These are phyloP conservation scores for Coelinius sp. DNA, from an alignment of 2,888 invertebrate genomes.

Conservation along the genomic window DNA sequence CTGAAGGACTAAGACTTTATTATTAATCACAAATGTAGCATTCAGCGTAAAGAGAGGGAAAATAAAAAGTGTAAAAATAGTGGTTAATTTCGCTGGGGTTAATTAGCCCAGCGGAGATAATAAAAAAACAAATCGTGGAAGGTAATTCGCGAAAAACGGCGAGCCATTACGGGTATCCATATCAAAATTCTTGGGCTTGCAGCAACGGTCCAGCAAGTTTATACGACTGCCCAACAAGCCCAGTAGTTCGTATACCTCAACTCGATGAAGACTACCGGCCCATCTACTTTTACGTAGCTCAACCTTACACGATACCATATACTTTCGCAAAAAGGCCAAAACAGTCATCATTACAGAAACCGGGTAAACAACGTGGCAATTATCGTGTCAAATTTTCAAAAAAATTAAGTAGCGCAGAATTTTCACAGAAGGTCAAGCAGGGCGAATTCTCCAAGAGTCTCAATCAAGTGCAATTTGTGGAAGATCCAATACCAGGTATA, in stretches of 20 bases:
- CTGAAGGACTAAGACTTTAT: not conserved
- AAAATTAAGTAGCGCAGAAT: slow-evolving; percentile 62
- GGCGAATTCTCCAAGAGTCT: slow-evolving; percentile 66
- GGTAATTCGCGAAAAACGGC: slow-evolving; percentile 66
- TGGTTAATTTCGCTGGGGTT: slow-evolving; percentile 40
- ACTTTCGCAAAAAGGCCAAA: slow-evolving; percentile 63
- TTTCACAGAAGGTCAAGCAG: slow-evolving; percentile 66
- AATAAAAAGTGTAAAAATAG: not conserved
- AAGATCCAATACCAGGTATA: slow-evolving; percentile 61
- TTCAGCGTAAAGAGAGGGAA: not conserved
- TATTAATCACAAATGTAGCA: not conserved
- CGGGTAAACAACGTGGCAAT: slow-evolving; percentile 57
- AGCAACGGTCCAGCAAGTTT: slow-evolving; percentile 65
- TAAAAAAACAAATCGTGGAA: slow-evolving; percentile 60
- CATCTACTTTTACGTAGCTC: slow-evolving; percentile 67
- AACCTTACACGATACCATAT: slow-evolving; percentile 66
- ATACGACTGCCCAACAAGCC: slow-evolving; percentile 55
- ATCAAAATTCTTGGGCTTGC: slow-evolving; percentile 61
- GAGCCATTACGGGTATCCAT: slow-evolving; percentile 65
- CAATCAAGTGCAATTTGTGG: slow-evolving; percentile 65
- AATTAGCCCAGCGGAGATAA: slow-evolving; percentile 24
- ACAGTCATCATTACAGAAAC: slow-evolving; percentile 58
- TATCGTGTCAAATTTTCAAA: slow-evolving; percentile 65
- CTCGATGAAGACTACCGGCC: slow-evolving; percentile 65
- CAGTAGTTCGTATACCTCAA: slow-evolving; percentile 38